Evolutionary conservation across 2,888 invertebrate species (phyloP), one percentile per base, ranked within the genome.

Genomic region (Notodonta ziczac): DNA sequence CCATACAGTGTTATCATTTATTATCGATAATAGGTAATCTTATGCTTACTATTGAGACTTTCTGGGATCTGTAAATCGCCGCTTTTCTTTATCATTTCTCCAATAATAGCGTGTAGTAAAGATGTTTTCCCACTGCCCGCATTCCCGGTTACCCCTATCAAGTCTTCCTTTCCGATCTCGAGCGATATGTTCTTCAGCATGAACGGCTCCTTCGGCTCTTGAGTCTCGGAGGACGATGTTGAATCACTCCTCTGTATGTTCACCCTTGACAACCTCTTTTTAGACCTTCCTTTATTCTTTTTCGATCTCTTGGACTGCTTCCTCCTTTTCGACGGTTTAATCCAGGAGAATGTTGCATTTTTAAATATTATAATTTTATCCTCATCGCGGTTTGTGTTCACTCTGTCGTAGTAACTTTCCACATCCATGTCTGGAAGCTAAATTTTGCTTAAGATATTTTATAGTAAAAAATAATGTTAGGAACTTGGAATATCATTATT

Each of bases 121-220:
- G 97, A 96, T 12, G 97, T 97, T 90, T 99, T 99, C 10, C 99
- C 99, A 76, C 97, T 96, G 0, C 99, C 99, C 3, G 99, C 97
- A 67, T 95, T 95, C 0, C 99, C 99, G 72, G 98, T 96, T 12
- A 99, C 94, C 39, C 98, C 99, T 16, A 99, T 90, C 65, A 98
- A 94, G 73, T 97, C 96, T 0, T 97, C 97, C 94, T 96, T 86
- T 8, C 89, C 89, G 16, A 90, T 86, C 65, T 88, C 87, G 58
- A 92, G 73, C 4, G 80, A 82, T 59, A 93, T 85, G 57, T 90
- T 86, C 52, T 73, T 84, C 64, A 93, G 74, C 66, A 71, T 76
- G 66, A 92, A 94, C 5, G 90, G 88, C 63, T 85, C 86, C 5
- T 81, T 82, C 12, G 76, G 73, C 6, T 64, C 50, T 7, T 76